These are phyloP conservation scores for Dendrocincla tyrannina DNA, from an alignment of 2,797 vertebrate genomes.

Conservation along the genomic window DNA sequence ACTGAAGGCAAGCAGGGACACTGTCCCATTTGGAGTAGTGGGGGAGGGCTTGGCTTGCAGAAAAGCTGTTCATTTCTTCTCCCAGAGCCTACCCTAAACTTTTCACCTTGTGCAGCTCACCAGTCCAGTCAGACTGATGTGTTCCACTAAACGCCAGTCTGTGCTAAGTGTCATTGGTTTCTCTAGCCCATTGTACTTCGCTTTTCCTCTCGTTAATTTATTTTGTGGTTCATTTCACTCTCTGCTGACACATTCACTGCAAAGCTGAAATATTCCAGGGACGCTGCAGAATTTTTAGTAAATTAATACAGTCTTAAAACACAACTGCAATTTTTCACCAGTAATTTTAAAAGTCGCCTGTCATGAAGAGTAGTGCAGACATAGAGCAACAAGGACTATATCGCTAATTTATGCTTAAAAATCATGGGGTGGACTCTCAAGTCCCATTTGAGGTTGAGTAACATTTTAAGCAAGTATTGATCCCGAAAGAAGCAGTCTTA, in stretches of 20 bases:
- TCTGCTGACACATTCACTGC: not conserved
- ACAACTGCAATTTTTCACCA: not conserved
- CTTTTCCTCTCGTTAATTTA: not conserved
- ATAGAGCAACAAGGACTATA: not conserved
- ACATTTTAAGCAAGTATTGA: not conserved
- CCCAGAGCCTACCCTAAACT: not conserved
- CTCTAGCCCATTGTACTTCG: not conserved
- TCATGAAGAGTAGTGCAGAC: not conserved
- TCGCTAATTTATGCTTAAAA: not conserved
- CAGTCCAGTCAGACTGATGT: not conserved
- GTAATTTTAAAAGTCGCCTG: not conserved
- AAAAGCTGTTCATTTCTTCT: not conserved
- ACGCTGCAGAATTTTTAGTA: not conserved
- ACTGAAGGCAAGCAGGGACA: slow-evolving; percentile 57
- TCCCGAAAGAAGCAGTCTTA: not conserved
- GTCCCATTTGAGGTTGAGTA: not conserved
- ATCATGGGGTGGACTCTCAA: not conserved
- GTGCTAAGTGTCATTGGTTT: not conserved
- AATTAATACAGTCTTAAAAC: not conserved
- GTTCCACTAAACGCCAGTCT: not conserved
- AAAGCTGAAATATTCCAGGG: not conserved
- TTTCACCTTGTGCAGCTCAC: not conserved
- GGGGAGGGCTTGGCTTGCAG: not conserved
- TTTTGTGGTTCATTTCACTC: not conserved
- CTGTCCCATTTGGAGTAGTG: not conserved